Percentiles rank a stretch among this genome's conserved stretches.
phyloP scores from a whole-genome alignment of 2,888 invertebrate genomes.

The Caradrina clavipalpis region DNA sequence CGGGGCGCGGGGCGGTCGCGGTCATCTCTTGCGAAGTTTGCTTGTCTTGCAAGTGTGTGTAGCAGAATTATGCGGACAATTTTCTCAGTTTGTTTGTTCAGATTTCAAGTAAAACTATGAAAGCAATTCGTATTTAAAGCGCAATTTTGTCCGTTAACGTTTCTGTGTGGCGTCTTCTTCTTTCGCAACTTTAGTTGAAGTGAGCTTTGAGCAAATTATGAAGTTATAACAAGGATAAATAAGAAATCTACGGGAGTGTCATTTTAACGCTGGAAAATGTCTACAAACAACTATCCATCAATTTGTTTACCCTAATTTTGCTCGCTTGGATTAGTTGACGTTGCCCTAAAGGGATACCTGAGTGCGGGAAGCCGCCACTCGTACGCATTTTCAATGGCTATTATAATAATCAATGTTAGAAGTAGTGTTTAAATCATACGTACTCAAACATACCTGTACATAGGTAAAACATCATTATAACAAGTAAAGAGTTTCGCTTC shows the following conservation, averaged over 20 bases:
- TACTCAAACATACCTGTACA: too few relatives aligned
- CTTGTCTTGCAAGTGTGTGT: slow-evolving; percentile 42
- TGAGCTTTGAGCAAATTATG: slow-evolving; percentile 8
- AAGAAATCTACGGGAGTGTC: not conserved
- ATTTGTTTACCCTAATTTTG: not conserved
- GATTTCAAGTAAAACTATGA: slow-evolving; percentile 48
- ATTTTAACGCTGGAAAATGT: not conserved
- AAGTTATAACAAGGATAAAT: not conserved
- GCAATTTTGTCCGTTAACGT: slow-evolving; percentile 32
- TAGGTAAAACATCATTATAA: too few relatives aligned
- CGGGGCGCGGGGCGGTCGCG: not conserved
- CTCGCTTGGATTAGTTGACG: not conserved
- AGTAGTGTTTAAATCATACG: too few relatives aligned
- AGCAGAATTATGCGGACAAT: slow-evolving; percentile 46
- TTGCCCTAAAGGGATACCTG: too few relatives aligned
- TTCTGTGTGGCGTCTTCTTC: slow-evolving; percentile 6
- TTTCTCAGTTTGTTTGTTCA: slow-evolving; percentile 48
- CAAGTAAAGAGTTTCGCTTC: slow-evolving; percentile 14
- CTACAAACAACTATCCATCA: not conserved
- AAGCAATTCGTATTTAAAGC: slow-evolving; percentile 43
- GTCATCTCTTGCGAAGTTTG: slow-evolving; percentile 22
- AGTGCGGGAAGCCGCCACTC: too few relatives aligned
- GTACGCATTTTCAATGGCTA: not conserved
- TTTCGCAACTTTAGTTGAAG: slow-evolving; percentile 19
- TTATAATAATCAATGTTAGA: not conserved